Evolutionary conservation across 2,888 invertebrate species (phyloP), one percentile per base, ranked within the genome.

Genomic region (Tinea trinotella): DNA sequence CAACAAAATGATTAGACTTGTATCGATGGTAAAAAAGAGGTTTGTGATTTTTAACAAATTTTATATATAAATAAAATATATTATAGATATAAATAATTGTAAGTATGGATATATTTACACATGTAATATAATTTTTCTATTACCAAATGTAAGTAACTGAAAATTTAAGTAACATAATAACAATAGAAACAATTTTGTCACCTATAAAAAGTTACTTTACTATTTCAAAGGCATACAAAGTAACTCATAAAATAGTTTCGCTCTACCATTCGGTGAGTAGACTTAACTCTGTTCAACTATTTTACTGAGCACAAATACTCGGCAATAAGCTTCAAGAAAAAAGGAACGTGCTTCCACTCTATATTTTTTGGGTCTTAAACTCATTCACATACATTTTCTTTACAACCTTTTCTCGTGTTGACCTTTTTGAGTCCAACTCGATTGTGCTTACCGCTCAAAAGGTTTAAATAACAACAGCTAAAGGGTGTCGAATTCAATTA

Each of bases 321-420:
- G 12, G 55, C 20, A 49, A 36, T 55, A 55, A 55, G 40, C 55
- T 40, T 15, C 17, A 7, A 30, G 22, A 52, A 34, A 40, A 34
- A 57, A 57, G 52, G 44, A 30, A 57, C 56, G 57, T 44, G 58
- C 24, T 59, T 17, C 53, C 60, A 67, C 64, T 69, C 59, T 54
- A 59, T 64, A 64, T 62, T 56, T 60, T 62, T 61, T 57, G 59
- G 58, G 57, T 60, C 56, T 60, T 56, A 59, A 60, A 64, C 60
- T 61, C 59, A 59, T 61, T 58, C 58, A 57, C 62, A 64, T 70
- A 66, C 65, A 67, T 73, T 71, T 64, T 66, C 71, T 50, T 70
- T 71, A 72, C 66, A 67, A 68, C 62, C 59, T 44, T 67, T 63
- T 63, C 62, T 57, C 62, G 63, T 55, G 62, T 65, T 65, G 64